A percentile compares a stretch with the other conserved stretches of the same genome.
These are phyloP conservation scores for Hylaeus anthracinus DNA, from an alignment of 1,140 invertebrate genomes.

Conservation along the genomic window DNA sequence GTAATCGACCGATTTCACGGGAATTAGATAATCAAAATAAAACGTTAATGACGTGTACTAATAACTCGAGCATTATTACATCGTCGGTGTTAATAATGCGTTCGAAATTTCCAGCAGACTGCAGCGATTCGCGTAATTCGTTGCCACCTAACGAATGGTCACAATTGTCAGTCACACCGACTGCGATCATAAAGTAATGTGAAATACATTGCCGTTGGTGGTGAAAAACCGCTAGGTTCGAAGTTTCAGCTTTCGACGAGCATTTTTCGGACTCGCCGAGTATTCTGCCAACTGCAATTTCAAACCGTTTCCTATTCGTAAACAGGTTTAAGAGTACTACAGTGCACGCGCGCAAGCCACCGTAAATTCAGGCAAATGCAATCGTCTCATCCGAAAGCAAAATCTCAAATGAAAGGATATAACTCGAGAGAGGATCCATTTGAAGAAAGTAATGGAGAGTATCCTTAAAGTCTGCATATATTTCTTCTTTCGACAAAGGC, in stretches of 20 bases:
- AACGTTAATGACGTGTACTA: slow-evolving; percentile 27
- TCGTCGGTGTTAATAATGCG: slow-evolving; percentile 19
- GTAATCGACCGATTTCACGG: slow-evolving; percentile 6
- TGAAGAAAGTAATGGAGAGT: too few relatives aligned
- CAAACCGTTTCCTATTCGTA: background rate
- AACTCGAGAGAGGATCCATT: too few relatives aligned
- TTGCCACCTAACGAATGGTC: background rate
- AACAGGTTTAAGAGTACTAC: background rate
- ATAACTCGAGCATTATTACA: slow-evolving; percentile 38
- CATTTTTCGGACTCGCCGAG: background rate
- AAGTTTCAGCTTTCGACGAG: slow-evolving; percentile 1
- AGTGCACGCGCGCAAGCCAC: background rate
- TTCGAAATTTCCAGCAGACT: background rate
- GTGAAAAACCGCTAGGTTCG: slow-evolving; percentile 5
- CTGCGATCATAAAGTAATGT: slow-evolving; percentile 28
- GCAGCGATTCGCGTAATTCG: background rate
- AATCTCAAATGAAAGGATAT: background rate
- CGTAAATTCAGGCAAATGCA: slow-evolving; percentile 8
- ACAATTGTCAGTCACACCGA: slow-evolving; percentile 20
- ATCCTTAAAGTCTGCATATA: too few relatives aligned
- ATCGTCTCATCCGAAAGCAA: background rate
- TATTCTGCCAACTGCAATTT: slow-evolving; percentile 6
- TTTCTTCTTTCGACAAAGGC: too few relatives aligned
- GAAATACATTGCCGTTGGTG: background rate
- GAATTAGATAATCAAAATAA: slow-evolving; percentile 34